Evolutionary conservation across 2,797 vertebrate species (phyloP), one percentile per base, ranked within the genome.

Genomic region (Gila robusta): DNA sequence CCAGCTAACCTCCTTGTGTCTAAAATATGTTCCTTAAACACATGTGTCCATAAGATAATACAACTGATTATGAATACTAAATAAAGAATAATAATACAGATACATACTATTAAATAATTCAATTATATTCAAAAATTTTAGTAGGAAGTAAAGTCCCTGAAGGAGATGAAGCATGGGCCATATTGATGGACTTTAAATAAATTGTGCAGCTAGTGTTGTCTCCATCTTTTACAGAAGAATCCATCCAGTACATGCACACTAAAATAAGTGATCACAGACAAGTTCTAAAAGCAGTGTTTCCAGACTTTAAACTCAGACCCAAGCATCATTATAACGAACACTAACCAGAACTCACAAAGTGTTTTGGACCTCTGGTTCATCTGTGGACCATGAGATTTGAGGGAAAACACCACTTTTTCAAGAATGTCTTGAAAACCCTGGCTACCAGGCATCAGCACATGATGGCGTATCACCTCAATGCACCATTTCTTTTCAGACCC

Each of bases 121-220:
- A 32, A 32, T 32, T 32, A 32, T 32, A 32, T 32, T 32, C 32
- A 32, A 32, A 32, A 32, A 32, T 32, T 32, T 32, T 32, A 2
- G 32, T 91, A 23, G 87, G 86, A 59, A 87, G 54, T 86, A 47
- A 73, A 81, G 81, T 90, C 1, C 85, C 87, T 7, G 87, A 90
- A 62, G 81, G 62, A 69, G 49, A 52, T 52, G 16, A 19, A 52
- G 16, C 49, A 52, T 52, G 49, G 49, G 5, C 49, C 49, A 52
- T 90, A 35, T 64, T 89, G 74, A 91, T 88, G 89, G 87, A 89
- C 14, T 59, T 89, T 0, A 91, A 89, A 88, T 83, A 92, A 0
- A 59, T 89, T 11, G 82, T 89, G 9, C 21, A 91, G 16, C 74
- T 91, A 4, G 81, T 82, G 1, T 80, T 91, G 52, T 91, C 44